Conservation (phyloP, 2,113 vertebrate genomes). For the Actenoides lindsayi region DNA sequence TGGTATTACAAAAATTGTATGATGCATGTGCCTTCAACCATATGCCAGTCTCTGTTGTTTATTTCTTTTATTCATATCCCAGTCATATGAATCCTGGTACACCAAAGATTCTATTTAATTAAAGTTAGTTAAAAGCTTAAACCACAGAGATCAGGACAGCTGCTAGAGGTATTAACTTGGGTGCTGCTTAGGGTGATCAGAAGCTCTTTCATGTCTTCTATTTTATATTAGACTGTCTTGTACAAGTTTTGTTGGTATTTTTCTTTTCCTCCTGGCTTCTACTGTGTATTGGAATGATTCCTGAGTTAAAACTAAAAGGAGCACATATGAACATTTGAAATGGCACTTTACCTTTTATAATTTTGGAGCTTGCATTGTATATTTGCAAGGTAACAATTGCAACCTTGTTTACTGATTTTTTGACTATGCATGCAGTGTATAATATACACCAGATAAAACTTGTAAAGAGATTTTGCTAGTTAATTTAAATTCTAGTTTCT, state of each 20-base stretch:
- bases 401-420: conserved; percentile 41
- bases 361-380: not conserved
- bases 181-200: not conserved
- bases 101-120: conserved; percentile 74
- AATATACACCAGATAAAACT: not conserved
- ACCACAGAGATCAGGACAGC: conserved; percentile 70
- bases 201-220: conserved; percentile 26
- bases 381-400: not conserved
- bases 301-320: conserved; percentile 10
- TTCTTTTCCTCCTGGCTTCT: not conserved
- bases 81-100: conserved; percentile 59
- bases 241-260: not conserved
- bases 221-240: conserved; percentile 15
- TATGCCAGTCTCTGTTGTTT: conserved; percentile 64
- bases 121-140: conserved; percentile 75
- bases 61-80: conserved; percentile 74
- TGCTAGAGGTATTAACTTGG: conserved; percentile 56
- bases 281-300: not conserved
- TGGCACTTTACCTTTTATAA: not conserved
- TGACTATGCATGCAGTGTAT: not conserved
- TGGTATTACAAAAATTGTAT: not conserved
- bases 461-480: not conserved
- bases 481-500: not conserved
- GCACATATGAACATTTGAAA: not conserved
- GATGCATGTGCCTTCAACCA: conserved; percentile 49